These are phyloP conservation scores for Paramacrobiotus metropolitanus DNA, from an alignment of 1,140 invertebrate species.

Conservation along the genomic window DNA sequence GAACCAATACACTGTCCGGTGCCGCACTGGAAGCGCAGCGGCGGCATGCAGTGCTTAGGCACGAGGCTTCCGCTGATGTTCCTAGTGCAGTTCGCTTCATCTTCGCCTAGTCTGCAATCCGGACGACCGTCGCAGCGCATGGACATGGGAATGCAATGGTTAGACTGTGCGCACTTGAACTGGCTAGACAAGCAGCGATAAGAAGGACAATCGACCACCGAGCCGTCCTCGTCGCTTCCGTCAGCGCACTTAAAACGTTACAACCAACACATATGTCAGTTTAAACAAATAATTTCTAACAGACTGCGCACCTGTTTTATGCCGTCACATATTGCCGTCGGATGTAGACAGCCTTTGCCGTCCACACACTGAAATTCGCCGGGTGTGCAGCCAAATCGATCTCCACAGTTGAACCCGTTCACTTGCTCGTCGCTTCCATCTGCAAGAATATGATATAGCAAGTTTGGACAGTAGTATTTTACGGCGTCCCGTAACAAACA, in stretches of 20 bases:
- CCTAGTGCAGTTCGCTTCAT: conserved; percentile 15
- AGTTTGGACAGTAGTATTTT: too few species aligned
- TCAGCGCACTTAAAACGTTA: conserved; percentile 17
- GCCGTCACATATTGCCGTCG: conserved; percentile 31
- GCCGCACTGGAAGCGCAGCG: conserved; percentile 57
- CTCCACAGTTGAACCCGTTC: conserved; percentile 44
- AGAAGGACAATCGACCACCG: conserved; percentile 12
- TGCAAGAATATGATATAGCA: too few species aligned
- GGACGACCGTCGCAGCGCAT: conserved; percentile 44
- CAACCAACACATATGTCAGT: too few species aligned
- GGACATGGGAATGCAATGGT: background rate
- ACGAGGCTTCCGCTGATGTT: background rate
- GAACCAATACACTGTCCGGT: conserved; percentile 59
- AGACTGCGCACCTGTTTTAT: too few species aligned
- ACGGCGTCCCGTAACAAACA: too few species aligned
- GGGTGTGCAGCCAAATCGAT: conserved; percentile 36
- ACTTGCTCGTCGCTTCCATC: too few species aligned
- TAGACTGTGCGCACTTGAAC: conserved; percentile 24
- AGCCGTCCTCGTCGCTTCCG: conserved; percentile 12
- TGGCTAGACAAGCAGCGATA: conserved; percentile 28
- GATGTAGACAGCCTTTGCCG: conserved; percentile 37
- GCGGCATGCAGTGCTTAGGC: conserved; percentile 36
- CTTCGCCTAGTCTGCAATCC: conserved; percentile 23
- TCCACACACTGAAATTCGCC: conserved; percentile 49
- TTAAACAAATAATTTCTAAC: too few species aligned